Conservation (phyloP, 2,888 invertebrate species). For the Orchesella flavescens region DNA sequence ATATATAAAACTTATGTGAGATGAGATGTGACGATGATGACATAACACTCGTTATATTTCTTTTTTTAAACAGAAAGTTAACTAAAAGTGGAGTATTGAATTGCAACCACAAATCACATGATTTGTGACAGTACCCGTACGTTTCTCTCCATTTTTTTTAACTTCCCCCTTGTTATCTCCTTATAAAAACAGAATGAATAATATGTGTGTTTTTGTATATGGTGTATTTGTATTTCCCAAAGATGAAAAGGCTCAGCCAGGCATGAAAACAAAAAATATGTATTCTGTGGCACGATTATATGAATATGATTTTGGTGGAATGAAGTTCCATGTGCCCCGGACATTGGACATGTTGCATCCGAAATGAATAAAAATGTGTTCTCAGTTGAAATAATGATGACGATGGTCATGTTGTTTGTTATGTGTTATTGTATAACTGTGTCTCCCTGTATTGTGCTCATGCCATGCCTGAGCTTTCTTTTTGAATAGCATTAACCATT, state of each 20-base stretch:
- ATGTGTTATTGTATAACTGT: background rate
- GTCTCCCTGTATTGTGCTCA: background rate
- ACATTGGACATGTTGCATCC: slow-evolving; percentile 53
- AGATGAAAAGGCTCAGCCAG: slow-evolving; percentile 58
- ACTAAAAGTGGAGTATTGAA: slow-evolving; percentile 53
- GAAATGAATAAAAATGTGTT: slow-evolving; percentile 25
- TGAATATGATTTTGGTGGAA: slow-evolving; percentile 66
- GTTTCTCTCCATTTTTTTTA: slow-evolving; percentile 28
- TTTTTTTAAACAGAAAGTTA: slow-evolving; percentile 29
- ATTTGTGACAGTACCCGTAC: slow-evolving; percentile 56
- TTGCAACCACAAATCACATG: slow-evolving; percentile 56
- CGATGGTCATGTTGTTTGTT: background rate
- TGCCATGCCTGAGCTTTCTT: background rate
- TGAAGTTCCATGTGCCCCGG: slow-evolving; percentile 56
- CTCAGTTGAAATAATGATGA: slow-evolving; percentile 13
- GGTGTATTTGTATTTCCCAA: slow-evolving; percentile 16
- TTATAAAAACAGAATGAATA: slow-evolving; percentile 32
- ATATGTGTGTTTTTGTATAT: slow-evolving; percentile 47
- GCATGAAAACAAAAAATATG: slow-evolving; percentile 62
- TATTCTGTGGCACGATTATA: slow-evolving; percentile 70
- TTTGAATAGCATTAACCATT: background rate
- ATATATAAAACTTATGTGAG: no score
- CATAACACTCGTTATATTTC: slow-evolving; percentile 46
- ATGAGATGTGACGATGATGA: slow-evolving; percentile 37
- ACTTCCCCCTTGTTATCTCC: slow-evolving; percentile 50